Evolutionary conservation across 1,140 invertebrate species (phyloP).

Genomic region (Cheumatopsyche charites): DNA sequence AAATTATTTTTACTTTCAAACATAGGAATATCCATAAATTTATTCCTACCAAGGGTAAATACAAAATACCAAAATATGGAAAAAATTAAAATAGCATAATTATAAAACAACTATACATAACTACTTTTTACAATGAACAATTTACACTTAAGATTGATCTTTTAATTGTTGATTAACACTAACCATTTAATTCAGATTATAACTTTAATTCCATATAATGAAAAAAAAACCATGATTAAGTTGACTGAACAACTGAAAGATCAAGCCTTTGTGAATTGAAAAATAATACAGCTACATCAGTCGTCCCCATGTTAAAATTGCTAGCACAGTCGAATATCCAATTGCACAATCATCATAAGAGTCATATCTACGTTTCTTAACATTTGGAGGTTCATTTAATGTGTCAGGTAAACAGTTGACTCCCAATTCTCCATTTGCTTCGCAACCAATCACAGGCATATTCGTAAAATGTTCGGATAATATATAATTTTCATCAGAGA

Average conservation of each 20-base stretch:
- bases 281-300: background rate
- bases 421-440: background rate
- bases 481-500: background rate
- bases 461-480: background rate
- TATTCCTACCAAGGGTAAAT: too few relatives aligned
- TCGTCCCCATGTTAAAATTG: constrained; percentile 10
- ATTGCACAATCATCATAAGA: background rate
- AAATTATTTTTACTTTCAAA: too few relatives aligned
- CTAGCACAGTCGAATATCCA: background rate
- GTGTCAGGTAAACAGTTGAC: background rate
- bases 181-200: too few relatives aligned
- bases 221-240: background rate
- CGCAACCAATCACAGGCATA: background rate
- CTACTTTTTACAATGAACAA: too few relatives aligned
- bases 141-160: too few relatives aligned
- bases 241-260: background rate
- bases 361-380: background rate
- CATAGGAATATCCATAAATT: too few relatives aligned
- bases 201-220: too few relatives aligned
- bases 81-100: too few relatives aligned
- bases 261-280: background rate
- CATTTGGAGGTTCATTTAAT: background rate
- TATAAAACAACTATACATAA: too few relatives aligned
- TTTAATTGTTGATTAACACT: too few relatives aligned
- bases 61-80: too few relatives aligned